Evolutionary conservation across 2,797 vertebrate genomes (phyloP), one percentile per base, ranked within the genome.

Genomic region (Glossophaga mutica): DNA sequence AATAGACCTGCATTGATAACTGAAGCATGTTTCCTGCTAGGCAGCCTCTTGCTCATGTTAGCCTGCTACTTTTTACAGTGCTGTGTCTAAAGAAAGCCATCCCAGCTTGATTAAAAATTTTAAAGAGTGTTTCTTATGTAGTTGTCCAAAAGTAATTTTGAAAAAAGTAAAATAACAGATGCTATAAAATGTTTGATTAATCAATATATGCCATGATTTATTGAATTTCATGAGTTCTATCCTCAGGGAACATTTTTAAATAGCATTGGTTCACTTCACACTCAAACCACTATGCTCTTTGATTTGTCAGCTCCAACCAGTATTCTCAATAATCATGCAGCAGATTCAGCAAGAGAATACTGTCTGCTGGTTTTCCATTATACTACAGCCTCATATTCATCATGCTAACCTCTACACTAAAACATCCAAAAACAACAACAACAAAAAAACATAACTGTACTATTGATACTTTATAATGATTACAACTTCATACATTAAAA

Each of bases 1-100:
- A 94, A 96, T 55, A 97, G 94, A 98, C 95, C 87, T 94, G 90
- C 98, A 94, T 12, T 94, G 96, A 97, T 84, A 88, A 81, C 3
- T 89, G 50, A 37, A 96, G 70, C 76, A 94, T 79, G 46, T 91
- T 98, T 97, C 96, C 95, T 94, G 87, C 96, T 98, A 84, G 91
- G 81, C 12, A 83, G 59, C 44, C 76, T 96, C 97, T 94, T 95
- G 82, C 92, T 97, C 48, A 37, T 5, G 11, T 65, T 0, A 37
- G 73, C 37, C 7, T 94, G 85, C 76, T 91, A 94, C 91, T 84
- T 79, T 91, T 81, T 55, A 79, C 46, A 88, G 55, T 91, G 92
- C 29, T 92, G 8, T 39, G 21, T 39, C 7, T 59, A 94, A 94
- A 71, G 24, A 84, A 88, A 96, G 65, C 11, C 42, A 90, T 55